Evolutionary conservation across 2,797 vertebrate species (phyloP).

Genomic region (Hipposideros larvatus): DNA sequence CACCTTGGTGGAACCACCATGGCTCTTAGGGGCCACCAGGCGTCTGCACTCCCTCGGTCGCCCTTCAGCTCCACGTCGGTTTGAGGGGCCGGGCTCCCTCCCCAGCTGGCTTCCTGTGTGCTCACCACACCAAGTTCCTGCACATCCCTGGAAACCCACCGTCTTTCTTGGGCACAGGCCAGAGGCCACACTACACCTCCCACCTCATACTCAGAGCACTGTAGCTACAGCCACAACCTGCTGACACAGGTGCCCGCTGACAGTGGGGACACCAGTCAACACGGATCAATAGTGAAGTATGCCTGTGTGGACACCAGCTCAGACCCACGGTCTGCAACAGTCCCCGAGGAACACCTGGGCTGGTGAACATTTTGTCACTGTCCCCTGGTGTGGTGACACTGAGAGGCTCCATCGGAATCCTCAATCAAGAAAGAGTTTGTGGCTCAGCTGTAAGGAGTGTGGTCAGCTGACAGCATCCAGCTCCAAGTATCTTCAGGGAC

Average conservation of each 20-base stretch:
- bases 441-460: background rate
- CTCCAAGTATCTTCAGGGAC: background rate
- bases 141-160: rapidly evolving
- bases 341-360: background rate
- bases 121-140: background rate
- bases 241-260: background rate
- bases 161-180: rapidly evolving
- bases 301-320: background rate
- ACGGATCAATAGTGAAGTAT: rapidly evolving
- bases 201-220: background rate
- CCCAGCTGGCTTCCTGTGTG: too few species aligned
- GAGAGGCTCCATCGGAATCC: rapidly evolving
- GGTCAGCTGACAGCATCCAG: background rate
- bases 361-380: background rate
- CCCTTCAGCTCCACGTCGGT: background rate
- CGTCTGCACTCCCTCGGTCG: rapidly evolving
- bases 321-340: too few species aligned
- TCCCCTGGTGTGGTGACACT: rapidly evolving
- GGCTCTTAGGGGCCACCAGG: background rate
- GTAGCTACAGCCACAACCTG: rapidly evolving
- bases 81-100: background rate
- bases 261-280: rapidly evolving
- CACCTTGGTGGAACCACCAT: background rate
- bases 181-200: background rate
- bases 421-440: too few species aligned